Evolutionary conservation across 2,888 invertebrate species (phyloP), one percentile per base, ranked within the genome.

Genomic region (Scaptodrosophila latifasciaeformis): DNA sequence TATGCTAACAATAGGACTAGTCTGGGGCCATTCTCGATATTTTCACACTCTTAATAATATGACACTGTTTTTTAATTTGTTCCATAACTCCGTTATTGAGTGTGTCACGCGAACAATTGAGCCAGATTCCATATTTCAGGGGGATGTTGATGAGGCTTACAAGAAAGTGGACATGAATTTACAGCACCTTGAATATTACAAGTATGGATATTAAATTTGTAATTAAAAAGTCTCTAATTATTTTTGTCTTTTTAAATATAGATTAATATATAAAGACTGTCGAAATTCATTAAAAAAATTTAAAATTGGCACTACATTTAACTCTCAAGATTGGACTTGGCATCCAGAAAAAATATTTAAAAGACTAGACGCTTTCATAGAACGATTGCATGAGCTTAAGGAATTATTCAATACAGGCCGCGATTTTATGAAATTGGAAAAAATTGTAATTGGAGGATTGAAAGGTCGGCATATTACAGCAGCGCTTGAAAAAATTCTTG

Each of bases 401-500:
- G 87, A 88, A 1, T 89, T 97, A 62, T 90, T 96, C 63, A 90
- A 91, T 35, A 91, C 93, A 0, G 92, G 92, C 0, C 87, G 91
- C 2, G 96, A 97, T 83, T 95, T 95, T 84, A 86, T 91, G 39
- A 96, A 96, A 82, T 85, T 97, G 58, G 97, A 97, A 85, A 95
- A 94, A 82, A 91, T 95, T 1, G 93, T 93, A 80, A 89, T 94
- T 51, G 92, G 92, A 35, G 94, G 92, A 0, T 81, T 91, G 5
- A 88, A 90, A 54, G 92, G 92, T 1, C 90, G 90, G 64, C 88
- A 86, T 17, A 87, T 92, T 10, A 89, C 89, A 49, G 83, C 86
- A 1, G 89, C 88, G 55, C 86, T 90, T 1, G 76, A 76, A 9
- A 78, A 83, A n/a, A 84, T 88, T 27, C 62, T 78, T 4, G 84